Base-by-base conservation (phyloP, 2,888 invertebrate species). In the Hirtodrosophila confusa region DNA sequence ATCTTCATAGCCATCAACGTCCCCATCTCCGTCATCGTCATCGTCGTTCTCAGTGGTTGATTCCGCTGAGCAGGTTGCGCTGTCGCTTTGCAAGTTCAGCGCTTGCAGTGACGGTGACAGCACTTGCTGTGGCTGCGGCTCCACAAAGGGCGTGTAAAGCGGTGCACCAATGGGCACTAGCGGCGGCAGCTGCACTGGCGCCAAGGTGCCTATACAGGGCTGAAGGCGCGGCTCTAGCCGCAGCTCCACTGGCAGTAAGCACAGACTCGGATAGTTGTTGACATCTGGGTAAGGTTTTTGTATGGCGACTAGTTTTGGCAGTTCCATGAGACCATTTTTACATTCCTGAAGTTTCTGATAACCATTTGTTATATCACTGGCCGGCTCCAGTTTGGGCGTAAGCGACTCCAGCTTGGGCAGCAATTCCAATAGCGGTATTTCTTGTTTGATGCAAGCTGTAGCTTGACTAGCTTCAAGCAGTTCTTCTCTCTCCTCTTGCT, bases 161-260 rank as follows among this genome's bases (percentile, higher is more conserved):
- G 88, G 88, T 0, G 79, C 88, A 9, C 85, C 86, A 40, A 84
- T 88, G 0, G 82, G 87, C 44, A 86, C 87, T 33, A 87, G 45
- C 3, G 83, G 87, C 3, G 86, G 86, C 53, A 85, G 58, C 63
- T 75, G 77, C n/a, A 84, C 33, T 1, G 79, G 55, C 37, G 50
- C 61, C 31, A 58, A 23, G 12, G 53, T 56, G 29, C 36, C 24
- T 2, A 39, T 4, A 10, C 17, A 10, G n/a, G 74, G 44, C 11
- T 74, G 62, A 40, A 70, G 10, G 5, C 56, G 64, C 2, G 74
- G 80, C 43, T 86, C 80, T 0, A 88, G 17, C 0, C 69, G 73
- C 39, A 83, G 4, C 44, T 86, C 86, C 3, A 69, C 49, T 0
- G 86, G 84, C 24, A 64, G 31, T 51, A 58, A 27, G 12, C 68